Base-by-base conservation (phyloP, 2,113 vertebrate genomes). In the Leptodactylus fuscus region DNA sequence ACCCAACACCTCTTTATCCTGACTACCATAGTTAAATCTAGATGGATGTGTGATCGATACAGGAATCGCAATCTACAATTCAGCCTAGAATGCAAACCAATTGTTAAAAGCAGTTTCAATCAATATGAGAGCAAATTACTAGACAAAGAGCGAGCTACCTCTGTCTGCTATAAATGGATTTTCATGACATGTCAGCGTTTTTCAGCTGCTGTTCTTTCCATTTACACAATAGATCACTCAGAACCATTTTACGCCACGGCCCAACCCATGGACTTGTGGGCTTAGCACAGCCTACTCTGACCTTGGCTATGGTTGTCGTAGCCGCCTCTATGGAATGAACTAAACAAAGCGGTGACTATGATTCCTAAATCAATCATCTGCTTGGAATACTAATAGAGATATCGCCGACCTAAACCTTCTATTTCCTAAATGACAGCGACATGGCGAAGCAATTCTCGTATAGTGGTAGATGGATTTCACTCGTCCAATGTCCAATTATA, bases 101-200 rank as follows among this genome's bases (percentile, higher is more conserved):
- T 44, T 76, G 82, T 60, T 79, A 85, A 79, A 70, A 79, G 83
- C 75, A 70, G 32, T 79, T 18, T 16, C 15, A 38, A 78, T 70
- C 75, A 70, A 79, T 79, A n/a, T 10, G 4, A 9, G 62, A 75
- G 51, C 36, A 58, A 51, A 85, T 85, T n/a, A 51, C 20, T 34
- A 12, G 13, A n/a, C 36, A 65, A 18, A 36, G 53, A 34, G 73
- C 55, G 13, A 18, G 12, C 27, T 18, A 38, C 46, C 27, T n/a
- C 32, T n/a, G 24, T 60, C 34, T 51, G 44, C 27, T 69, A 44
- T 44, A 58, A 74, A 74, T 75, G 51, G 70, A 44, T 83, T 75
- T 60, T 53, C 27, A 62, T 75, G 53, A 34, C 29, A 73, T 58
- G 48, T 18, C 20, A 71, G 36, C 9, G 41, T 15, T 32, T 24